Percentiles rank a stretch among this genome's conserved stretches.
These are phyloP conservation scores for Acrobasis repandana DNA, from an alignment of 2,888 invertebrate genomes.

Conservation along the genomic window DNA sequence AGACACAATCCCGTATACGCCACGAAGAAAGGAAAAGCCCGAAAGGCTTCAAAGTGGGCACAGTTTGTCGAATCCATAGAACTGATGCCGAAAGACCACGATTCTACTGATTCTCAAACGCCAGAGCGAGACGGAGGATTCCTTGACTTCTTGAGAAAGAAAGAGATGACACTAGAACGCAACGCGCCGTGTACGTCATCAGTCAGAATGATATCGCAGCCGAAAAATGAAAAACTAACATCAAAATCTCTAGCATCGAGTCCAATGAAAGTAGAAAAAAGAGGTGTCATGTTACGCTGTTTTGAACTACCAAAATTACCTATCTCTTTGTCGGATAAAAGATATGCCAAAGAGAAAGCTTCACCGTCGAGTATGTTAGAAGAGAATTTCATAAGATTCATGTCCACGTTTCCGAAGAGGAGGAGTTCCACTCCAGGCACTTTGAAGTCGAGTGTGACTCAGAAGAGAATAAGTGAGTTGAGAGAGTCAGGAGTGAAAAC, in stretches of 20 bases:
- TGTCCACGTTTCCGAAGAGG: slow-evolving; percentile 56
- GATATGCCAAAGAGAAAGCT: slow-evolving; percentile 34
- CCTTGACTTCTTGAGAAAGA: slow-evolving; percentile 52
- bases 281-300: slow-evolving; percentile 52
- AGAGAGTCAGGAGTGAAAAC: slow-evolving; percentile 60
- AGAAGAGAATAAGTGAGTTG: slow-evolving; percentile 53
- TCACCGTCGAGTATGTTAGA: slow-evolving; percentile 45
- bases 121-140: slow-evolving; percentile 50
- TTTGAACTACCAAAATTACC: slow-evolving; percentile 58
- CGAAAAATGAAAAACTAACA: slow-evolving; percentile 30
- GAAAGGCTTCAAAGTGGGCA: slow-evolving; percentile 52
- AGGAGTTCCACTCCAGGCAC: slow-evolving; percentile 64
- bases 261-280: slow-evolving; percentile 54
- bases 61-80: slow-evolving; percentile 63
- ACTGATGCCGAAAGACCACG: slow-evolving; percentile 47
- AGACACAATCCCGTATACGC: slow-evolving; percentile 27
- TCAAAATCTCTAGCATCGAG: slow-evolving; percentile 61
- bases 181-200: slow-evolving; percentile 46
- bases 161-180: slow-evolving; percentile 41
- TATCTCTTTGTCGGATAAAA: slow-evolving; percentile 43
- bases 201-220: slow-evolving; percentile 32
- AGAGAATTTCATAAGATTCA: slow-evolving; percentile 54
- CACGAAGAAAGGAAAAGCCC: slow-evolving; percentile 30
- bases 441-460: slow-evolving; percentile 35
- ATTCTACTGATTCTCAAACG: slow-evolving; percentile 46